Evolutionary conservation across 2,888 invertebrate species (phyloP).

Genomic region (Tolmerus cingulatus): DNA sequence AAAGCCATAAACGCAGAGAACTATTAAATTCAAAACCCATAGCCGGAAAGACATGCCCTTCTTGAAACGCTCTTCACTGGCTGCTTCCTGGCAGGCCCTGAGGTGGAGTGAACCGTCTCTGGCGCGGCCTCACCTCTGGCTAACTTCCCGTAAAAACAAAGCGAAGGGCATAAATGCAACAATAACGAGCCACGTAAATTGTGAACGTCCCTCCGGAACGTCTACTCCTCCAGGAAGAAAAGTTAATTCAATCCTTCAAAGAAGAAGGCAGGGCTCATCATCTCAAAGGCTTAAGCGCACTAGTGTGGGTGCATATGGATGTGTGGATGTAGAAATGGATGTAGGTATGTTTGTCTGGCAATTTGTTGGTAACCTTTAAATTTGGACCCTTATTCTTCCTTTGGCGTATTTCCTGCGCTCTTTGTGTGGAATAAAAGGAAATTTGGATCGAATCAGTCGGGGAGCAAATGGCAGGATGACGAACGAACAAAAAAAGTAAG

Average conservation of each 20-base stretch:
- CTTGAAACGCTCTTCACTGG: not conserved
- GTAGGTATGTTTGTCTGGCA: not conserved
- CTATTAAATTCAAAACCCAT: not conserved
- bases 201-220: not conserved
- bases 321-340: not conserved
- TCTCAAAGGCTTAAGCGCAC: not conserved
- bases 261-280: not conserved
- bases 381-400: not conserved
- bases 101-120: not conserved
- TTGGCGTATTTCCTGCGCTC: constrained; percentile 5
- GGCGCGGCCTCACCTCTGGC: not conserved
- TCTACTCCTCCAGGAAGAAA: not conserved
- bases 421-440: not conserved
- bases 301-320: not conserved
- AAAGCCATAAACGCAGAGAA: not conserved
- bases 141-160: not conserved
- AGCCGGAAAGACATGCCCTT: not conserved
- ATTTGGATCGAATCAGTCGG: constrained; percentile 12
- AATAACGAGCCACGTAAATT: not conserved
- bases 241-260: not conserved
- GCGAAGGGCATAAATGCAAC: not conserved
- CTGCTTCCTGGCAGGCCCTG: not conserved
- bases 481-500: not conserved
- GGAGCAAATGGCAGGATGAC: not conserved
- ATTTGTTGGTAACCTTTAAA: not conserved